phyloP scores from a whole-genome alignment of 2,113 vertebrate species.

The Dendropsophus ebraccatus region DNA sequence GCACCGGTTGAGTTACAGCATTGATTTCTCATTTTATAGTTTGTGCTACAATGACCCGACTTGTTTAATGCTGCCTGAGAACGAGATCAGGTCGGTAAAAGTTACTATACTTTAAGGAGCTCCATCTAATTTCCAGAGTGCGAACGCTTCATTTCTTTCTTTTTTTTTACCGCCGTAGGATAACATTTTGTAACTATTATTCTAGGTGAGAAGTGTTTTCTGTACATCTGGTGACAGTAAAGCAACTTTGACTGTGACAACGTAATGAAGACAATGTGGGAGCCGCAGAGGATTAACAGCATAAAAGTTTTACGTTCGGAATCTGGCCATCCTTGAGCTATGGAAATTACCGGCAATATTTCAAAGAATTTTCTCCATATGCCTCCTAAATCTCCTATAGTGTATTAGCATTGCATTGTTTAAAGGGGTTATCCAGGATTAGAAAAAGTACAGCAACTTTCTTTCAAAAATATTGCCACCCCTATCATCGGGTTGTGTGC shows the following conservation, averaged over 20 bases:
- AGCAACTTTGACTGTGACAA: not conserved
- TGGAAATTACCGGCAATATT: conserved; percentile 10
- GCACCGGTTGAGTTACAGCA: not conserved
- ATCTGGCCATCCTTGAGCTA: conserved; percentile 30
- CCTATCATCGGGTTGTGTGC: too few relatives aligned
- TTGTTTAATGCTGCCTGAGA: conserved; percentile 21
- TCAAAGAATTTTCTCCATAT: not conserved
- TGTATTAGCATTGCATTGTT: not conserved
- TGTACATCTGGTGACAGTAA: conserved; percentile 37
- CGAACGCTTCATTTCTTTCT: conserved; percentile 7
- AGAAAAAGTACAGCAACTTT: too few relatives aligned
- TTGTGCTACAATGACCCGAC: not conserved
- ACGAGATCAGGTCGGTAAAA: not conserved
- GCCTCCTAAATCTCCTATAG: not conserved
- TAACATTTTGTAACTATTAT: conserved; percentile 41
- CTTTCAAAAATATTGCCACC: too few relatives aligned
- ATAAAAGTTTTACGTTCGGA: conserved; percentile 28
- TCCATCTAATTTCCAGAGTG: not conserved
- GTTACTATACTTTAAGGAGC: not conserved
- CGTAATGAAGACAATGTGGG: not conserved
- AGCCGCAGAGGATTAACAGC: conserved; percentile 18
- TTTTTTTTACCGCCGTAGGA: not conserved
- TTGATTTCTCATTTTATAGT: conserved; percentile 29
- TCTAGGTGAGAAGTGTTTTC: conserved; percentile 17
- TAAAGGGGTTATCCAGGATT: not conserved